Evolutionary conservation across 2,113 vertebrate species (phyloP).

Genomic region (Bufo gargarizans): DNA sequence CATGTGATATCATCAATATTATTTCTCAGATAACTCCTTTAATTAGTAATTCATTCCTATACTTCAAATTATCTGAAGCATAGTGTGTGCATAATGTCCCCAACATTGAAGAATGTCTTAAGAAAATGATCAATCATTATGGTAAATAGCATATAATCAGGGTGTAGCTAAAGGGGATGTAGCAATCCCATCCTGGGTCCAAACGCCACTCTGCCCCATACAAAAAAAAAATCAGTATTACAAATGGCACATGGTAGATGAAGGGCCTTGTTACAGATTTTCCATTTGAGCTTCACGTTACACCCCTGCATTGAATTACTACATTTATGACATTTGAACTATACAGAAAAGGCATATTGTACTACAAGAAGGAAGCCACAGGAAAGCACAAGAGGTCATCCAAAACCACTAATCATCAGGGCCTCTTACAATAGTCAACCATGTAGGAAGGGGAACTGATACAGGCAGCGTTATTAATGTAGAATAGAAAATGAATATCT

Average conservation of each 20-base stretch:
- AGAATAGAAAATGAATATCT: constrained; percentile 49
- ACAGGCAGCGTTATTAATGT: constrained; percentile 42
- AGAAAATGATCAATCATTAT: too few relatives aligned
- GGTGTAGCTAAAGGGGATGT: too few relatives aligned
- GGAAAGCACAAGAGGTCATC: neutral
- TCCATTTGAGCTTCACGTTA: neutral
- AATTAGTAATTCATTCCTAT: too few relatives aligned
- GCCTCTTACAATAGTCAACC: constrained; percentile 23
- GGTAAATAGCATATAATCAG: too few relatives aligned
- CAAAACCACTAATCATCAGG: neutral
- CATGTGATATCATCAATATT: too few relatives aligned
- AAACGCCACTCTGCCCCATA: neutral
- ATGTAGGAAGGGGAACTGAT: constrained; percentile 5
- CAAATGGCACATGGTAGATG: too few relatives aligned
- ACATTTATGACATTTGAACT: neutral
- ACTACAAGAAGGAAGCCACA: neutral
- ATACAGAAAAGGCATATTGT: neutral
- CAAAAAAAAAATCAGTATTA: too few relatives aligned
- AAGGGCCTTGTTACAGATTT: too few relatives aligned
- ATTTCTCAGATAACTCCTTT: too few relatives aligned
- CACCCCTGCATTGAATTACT: neutral
- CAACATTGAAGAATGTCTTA: too few relatives aligned
- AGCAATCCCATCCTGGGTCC: neutral
- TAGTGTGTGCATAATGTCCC: too few relatives aligned
- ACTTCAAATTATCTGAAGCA: too few relatives aligned